Conservation (phyloP, 2,797 vertebrate species). For the Enteromius anoplus region DNA sequence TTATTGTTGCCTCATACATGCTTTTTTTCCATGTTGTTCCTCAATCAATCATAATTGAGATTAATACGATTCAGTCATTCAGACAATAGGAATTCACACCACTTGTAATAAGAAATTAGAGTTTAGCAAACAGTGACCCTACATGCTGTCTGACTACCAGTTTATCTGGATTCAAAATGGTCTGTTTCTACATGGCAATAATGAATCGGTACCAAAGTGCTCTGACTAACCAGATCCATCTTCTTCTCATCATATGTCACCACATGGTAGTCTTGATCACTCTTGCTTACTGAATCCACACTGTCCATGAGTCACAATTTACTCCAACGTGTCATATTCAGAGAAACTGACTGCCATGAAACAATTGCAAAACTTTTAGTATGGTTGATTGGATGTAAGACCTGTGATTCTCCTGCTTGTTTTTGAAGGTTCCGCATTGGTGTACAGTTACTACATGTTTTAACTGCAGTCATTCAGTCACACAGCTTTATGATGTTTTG, state of each 20-base stretch:
- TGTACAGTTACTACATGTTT: conserved; percentile 25
- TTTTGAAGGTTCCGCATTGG: conserved; percentile 26
- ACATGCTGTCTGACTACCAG: not conserved
- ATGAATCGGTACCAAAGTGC: not conserved
- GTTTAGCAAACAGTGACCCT: not conserved
- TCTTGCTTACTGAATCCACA: not conserved
- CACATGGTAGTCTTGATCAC: conserved; percentile 2
- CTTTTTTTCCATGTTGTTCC: not conserved
- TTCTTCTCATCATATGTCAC: not conserved
- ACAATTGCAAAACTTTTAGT: not conserved
- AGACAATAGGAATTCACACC: not conserved
- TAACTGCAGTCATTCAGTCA: conserved; percentile 11
- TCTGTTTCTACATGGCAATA: not conserved
- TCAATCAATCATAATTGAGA: not conserved
- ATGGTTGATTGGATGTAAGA: not conserved
- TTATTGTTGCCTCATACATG: not conserved
- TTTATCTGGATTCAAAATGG: not conserved
- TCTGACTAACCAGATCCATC: not conserved
- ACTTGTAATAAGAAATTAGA: not conserved
- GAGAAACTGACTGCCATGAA: not conserved
- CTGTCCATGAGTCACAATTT: conserved; percentile 2
- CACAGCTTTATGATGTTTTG: conserved; percentile 29
- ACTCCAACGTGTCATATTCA: conserved; percentile 7
- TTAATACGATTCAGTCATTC: not conserved
- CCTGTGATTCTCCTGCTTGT: not conserved